Conservation (phyloP, 2,888 invertebrate species). For the Bombyx huttoni region DNA sequence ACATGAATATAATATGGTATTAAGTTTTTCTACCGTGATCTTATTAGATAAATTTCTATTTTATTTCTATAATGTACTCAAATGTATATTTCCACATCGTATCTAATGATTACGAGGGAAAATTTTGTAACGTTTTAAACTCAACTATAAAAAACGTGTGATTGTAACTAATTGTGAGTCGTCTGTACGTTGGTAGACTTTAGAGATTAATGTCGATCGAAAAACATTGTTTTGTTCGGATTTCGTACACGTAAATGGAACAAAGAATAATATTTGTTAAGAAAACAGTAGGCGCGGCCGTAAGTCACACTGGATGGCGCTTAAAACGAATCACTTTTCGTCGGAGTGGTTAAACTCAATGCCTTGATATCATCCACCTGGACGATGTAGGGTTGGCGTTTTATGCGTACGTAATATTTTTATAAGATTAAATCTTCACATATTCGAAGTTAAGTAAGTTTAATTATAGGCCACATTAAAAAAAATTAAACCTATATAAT, state of each 20-base stretch:
- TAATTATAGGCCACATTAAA: too few relatives aligned
- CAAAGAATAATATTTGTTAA: conserved; percentile 60
- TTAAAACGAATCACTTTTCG: conserved; percentile 58
- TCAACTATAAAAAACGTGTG: too few relatives aligned
- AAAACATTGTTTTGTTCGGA: neutral
- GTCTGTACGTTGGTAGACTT: neutral
- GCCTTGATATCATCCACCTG: conserved; percentile 60
- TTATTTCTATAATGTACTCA: too few relatives aligned
- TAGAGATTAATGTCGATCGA: neutral
- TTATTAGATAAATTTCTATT: too few relatives aligned
- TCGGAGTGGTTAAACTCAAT: conserved; percentile 53
- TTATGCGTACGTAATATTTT: neutral
- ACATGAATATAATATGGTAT: too few relatives aligned
- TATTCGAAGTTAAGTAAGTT: too few relatives aligned
- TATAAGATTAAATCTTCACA: neutral
- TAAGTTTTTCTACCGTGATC: too few relatives aligned
- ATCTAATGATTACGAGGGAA: too few relatives aligned
- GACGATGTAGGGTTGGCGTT: conserved; percentile 39
- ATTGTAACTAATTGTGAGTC: too few relatives aligned
- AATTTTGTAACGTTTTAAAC: too few relatives aligned
- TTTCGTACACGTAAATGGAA: conserved; percentile 35
- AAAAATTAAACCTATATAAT: too few relatives aligned
- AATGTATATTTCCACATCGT: too few relatives aligned
- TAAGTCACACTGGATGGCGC: conserved; percentile 57
- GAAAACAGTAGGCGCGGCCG: conserved; percentile 46